Percentiles rank a stretch among this genome's conserved stretches.
phyloP scores from a whole-genome alignment of 2,113 vertebrate genomes.

The Salvelinus namaycush region DNA sequence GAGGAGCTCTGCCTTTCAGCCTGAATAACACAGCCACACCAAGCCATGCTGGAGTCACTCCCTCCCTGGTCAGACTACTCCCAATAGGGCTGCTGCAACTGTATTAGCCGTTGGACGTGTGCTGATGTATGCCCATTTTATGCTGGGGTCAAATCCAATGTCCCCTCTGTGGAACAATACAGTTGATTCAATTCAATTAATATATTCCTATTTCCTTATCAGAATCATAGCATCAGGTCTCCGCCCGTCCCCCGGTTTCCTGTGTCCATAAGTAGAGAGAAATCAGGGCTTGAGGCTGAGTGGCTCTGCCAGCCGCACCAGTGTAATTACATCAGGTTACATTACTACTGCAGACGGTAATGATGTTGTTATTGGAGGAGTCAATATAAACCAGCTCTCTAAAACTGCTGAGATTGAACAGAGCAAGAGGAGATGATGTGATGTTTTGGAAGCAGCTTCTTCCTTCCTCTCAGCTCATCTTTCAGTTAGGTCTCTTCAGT shows the following conservation, averaged over 20 bases:
- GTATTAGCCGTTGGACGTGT: slow-evolving; percentile 18
- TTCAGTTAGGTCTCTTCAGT: not conserved
- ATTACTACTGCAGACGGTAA: slow-evolving; percentile 48
- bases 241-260: slow-evolving; percentile 12
- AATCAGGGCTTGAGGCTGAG: slow-evolving; percentile 47
- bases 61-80: slow-evolving; percentile 32
- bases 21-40: slow-evolving; percentile 23
- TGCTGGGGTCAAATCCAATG: too few relatives aligned
- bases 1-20: slow-evolving; percentile 43
- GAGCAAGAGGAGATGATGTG: not conserved
- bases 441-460: too few relatives aligned
- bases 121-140: too few relatives aligned
- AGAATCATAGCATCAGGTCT: slow-evolving; percentile 21
- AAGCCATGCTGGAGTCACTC: not conserved
- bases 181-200: not conserved
- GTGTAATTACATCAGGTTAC: slow-evolving; percentile 46
- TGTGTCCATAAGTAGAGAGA: slow-evolving; percentile 46
- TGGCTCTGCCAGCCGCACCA: slow-evolving; percentile 47
- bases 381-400: slow-evolving; percentile 19
- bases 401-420: not conserved
- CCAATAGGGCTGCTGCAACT: slow-evolving; percentile 41
- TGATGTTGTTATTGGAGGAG: slow-evolving; percentile 47
- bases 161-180: too few relatives aligned
- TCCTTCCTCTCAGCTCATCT: too few relatives aligned
- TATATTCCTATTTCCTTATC: slow-evolving; percentile 39